phyloP scores from a whole-genome alignment of 2,113 vertebrate species.

The Malurus alboscapulatus region DNA sequence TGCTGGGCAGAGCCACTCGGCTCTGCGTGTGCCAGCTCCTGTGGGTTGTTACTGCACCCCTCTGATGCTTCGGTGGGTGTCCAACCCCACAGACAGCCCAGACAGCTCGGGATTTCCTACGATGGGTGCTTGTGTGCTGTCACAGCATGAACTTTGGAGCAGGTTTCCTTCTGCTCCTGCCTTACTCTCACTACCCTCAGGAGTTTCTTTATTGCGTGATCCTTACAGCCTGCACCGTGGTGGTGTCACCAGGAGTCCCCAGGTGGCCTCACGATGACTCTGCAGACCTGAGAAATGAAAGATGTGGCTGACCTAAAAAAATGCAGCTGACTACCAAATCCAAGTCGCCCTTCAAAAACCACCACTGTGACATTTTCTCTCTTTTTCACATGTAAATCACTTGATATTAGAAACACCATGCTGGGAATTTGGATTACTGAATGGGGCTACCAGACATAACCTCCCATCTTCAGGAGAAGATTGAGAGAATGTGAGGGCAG shows the following conservation, averaged over 20 bases:
- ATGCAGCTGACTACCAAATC: background rate
- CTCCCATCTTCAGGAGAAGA: background rate
- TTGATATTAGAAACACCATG: background rate
- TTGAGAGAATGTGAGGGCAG: background rate
- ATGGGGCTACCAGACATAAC: fast-evolving
- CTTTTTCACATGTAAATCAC: background rate
- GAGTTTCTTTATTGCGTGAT: background rate
- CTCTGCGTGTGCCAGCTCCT: background rate
- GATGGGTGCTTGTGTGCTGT: fast-evolving
- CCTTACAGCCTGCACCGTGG: fast-evolving
- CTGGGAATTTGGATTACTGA: background rate
- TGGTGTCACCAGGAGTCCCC: background rate
- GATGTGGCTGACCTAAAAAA: background rate
- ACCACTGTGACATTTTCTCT: background rate
- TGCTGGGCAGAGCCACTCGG: conserved; percentile 11
- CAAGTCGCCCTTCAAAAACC: background rate
- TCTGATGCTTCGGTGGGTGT: background rate
- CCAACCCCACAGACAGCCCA: background rate
- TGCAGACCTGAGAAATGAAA: background rate
- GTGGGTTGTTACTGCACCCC: background rate
- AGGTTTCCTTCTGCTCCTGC: background rate
- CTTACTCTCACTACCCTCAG: background rate
- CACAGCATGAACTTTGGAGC: background rate
- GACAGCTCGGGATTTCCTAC: background rate
- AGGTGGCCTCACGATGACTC: background rate